Evolutionary conservation across 1,140 invertebrate species (phyloP).

Genomic region (Hormaphis cornu): DNA sequence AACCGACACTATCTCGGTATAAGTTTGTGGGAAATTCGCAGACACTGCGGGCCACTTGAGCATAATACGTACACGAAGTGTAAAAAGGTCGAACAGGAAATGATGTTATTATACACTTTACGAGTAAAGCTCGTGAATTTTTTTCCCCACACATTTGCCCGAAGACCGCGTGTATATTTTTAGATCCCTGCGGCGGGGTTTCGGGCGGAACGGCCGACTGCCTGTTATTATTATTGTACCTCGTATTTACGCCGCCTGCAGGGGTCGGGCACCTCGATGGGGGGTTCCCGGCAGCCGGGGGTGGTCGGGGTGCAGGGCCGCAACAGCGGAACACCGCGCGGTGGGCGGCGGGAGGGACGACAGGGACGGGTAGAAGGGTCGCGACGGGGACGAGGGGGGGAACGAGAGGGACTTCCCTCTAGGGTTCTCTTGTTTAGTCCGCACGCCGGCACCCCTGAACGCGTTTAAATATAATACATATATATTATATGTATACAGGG

Average conservation of each 20-base stretch:
- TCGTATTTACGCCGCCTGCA: not conserved
- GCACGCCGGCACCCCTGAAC: constrained; percentile 26
- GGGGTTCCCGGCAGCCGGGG: constrained; percentile 29
- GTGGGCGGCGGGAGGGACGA: not conserved
- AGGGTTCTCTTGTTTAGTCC: constrained; percentile 30
- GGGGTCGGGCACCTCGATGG: constrained; percentile 29
- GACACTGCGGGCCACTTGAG: too few species aligned
- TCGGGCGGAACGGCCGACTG: constrained; percentile 14
- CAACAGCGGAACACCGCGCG: too few species aligned
- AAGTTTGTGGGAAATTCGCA: too few species aligned
- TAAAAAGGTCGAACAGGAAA: too few species aligned
- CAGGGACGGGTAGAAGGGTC: not conserved
- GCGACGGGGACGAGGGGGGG: not conserved
- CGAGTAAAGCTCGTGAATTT: constrained; percentile 2
- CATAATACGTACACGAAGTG: too few species aligned
- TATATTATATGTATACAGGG: not conserved
- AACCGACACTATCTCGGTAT: too few species aligned
- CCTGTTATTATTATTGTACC: too few species aligned
- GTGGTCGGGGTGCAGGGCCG: too few species aligned
- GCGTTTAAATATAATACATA: not conserved
- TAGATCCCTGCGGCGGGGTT: constrained; percentile 20
- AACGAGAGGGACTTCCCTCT: constrained; percentile 24
- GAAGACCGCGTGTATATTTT: constrained; percentile 17
- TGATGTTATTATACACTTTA: too few species aligned
- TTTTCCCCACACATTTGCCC: not conserved